Conservation (phyloP, 2,888 invertebrate species). For the Neoitamus cyanurus region DNA sequence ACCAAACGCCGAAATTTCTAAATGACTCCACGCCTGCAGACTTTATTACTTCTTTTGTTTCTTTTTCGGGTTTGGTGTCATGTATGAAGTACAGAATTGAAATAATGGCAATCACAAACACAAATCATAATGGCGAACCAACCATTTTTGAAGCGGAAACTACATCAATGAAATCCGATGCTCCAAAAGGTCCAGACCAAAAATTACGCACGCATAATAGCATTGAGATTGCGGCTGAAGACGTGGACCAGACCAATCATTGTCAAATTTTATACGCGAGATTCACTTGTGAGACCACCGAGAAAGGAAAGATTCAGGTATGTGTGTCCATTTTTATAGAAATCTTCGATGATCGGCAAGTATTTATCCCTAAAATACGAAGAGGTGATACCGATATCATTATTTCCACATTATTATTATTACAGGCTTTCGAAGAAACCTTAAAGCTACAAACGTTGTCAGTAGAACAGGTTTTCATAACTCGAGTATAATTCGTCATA, state of each 20-base stretch:
- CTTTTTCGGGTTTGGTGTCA: conserved; percentile 57
- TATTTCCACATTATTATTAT: no score
- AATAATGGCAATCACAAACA: conserved; percentile 60
- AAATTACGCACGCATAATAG: conserved; percentile 56
- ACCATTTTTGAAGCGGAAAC: conserved; percentile 58
- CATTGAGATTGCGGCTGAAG: conserved; percentile 59
- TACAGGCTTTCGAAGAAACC: no score
- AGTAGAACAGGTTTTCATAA: no score
- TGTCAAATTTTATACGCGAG: conserved; percentile 61
- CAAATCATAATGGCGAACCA: conserved; percentile 55
- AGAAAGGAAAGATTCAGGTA: conserved; percentile 38
- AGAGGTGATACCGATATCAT: no score
- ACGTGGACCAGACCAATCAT: conserved; percentile 59
- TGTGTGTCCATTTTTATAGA: background rate
- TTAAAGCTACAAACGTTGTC: no score
- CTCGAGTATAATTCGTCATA: no score
- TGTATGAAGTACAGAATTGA: conserved; percentile 62
- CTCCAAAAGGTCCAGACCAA: conserved; percentile 54
- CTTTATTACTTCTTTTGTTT: conserved; percentile 54
- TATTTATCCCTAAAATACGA: no score
- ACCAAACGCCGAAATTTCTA: no score
- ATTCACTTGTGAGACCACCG: conserved; percentile 57
- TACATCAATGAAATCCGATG: conserved; percentile 55
- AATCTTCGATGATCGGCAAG: no score
- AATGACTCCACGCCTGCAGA: conserved; percentile 50